Evolutionary conservation across 2,797 vertebrate species (phyloP).

Genomic region (Acridotheres tristis): DNA sequence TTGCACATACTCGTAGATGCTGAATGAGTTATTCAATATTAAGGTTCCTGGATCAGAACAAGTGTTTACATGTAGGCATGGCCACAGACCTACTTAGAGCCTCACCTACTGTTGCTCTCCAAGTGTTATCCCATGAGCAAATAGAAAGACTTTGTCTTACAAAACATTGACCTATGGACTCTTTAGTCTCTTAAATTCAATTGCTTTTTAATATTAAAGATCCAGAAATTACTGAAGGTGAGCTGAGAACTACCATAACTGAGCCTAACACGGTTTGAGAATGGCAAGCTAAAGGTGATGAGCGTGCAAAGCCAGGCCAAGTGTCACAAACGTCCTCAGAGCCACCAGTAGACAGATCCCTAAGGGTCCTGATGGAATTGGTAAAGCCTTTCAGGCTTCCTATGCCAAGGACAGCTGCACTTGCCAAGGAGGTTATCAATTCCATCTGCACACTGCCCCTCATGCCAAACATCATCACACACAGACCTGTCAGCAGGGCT

Average conservation of each 20-base stretch:
- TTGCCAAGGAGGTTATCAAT: background rate
- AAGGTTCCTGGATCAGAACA: background rate
- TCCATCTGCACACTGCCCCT: background rate
- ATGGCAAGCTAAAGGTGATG: background rate
- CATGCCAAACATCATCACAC: background rate
- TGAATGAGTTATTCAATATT: background rate
- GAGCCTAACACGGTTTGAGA: background rate
- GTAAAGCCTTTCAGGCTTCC: background rate
- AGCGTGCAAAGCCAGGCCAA: background rate
- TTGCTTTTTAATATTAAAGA: background rate
- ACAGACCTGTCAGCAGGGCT: slow-evolving; percentile 5
- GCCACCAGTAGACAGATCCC: background rate
- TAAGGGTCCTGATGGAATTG: background rate
- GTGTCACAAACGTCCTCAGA: background rate
- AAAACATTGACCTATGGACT: background rate
- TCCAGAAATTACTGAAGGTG: background rate
- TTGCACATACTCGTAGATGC: background rate
- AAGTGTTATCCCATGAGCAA: background rate
- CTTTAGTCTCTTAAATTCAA: background rate
- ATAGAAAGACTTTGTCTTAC: background rate
- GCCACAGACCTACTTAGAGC: background rate
- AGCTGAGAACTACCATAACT: background rate
- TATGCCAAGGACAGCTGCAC: background rate
- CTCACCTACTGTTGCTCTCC: background rate
- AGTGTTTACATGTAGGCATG: background rate